These are phyloP conservation scores for Drusus annulatus DNA, from an alignment of 1,140 invertebrate genomes.

Conservation along the genomic window DNA sequence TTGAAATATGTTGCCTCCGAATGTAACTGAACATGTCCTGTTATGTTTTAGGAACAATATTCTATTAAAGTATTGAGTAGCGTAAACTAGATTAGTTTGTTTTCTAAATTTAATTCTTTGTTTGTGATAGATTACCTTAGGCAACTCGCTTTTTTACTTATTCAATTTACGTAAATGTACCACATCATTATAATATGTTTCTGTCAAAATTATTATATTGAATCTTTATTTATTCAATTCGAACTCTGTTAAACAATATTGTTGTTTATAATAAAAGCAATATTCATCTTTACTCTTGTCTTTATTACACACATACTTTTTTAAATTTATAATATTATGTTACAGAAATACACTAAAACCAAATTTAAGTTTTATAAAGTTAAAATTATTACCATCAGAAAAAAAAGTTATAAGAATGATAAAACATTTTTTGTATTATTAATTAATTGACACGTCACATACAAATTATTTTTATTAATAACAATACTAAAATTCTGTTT, in stretches of 20 bases:
- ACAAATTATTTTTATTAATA: too few species aligned
- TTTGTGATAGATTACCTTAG: conserved; percentile 52
- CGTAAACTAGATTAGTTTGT: conserved; percentile 31
- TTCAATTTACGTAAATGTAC: conserved; percentile 45
- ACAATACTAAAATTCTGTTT: too few species aligned
- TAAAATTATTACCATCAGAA: too few species aligned
- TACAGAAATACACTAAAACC: too few species aligned
- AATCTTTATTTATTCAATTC: conserved; percentile 57
- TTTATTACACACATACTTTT: background rate
- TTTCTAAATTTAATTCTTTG: conserved; percentile 46
- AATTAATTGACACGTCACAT: too few species aligned
- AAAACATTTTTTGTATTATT: too few species aligned
- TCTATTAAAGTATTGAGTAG: conserved; percentile 23
- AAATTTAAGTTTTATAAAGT: too few species aligned
- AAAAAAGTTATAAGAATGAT: too few species aligned
- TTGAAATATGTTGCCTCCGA: conserved; percentile 3
- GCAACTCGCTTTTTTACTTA: conserved; percentile 49
- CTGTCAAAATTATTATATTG: conserved; percentile 45
- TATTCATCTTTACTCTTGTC: conserved; percentile 49
- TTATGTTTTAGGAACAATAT: conserved; percentile 13
- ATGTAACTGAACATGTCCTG: conserved; percentile 7
- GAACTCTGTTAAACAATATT: conserved; percentile 54
- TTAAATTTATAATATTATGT: too few species aligned
- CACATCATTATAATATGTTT: conserved; percentile 30
- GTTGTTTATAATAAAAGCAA: conserved; percentile 59